Evolutionary conservation across 35 echinoderm and acorn worm genomes (phyloP).

Genomic region (Patiria miniata): DNA sequence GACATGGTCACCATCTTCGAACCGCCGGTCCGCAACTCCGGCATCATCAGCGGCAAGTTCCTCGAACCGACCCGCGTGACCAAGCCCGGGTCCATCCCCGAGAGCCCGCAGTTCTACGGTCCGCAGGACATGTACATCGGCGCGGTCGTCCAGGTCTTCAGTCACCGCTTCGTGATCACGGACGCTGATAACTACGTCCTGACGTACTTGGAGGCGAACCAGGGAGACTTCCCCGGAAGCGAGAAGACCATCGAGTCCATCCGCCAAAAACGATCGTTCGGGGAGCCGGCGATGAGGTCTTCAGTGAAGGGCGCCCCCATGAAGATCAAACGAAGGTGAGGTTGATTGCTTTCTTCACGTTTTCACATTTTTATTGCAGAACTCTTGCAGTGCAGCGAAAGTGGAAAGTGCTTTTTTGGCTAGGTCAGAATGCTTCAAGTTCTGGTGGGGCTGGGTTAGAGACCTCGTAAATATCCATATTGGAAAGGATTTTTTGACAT

Average conservation of each 20-base stretch:
- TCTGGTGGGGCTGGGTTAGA: too few relatives aligned
- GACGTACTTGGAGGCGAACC: constrained; percentile 63
- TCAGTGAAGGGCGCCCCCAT: constrained; percentile 88
- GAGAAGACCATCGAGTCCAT: constrained; percentile 82
- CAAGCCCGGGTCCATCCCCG: constrained; percentile 70
- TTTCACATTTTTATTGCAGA: too few relatives aligned
- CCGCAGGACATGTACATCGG: constrained; percentile 94
- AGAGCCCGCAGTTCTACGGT: constrained; percentile 82
- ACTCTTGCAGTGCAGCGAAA: too few relatives aligned
- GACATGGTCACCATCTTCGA: constrained; percentile 99
- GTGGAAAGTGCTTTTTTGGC: too few relatives aligned
- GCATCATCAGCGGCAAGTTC: constrained; percentile 91
- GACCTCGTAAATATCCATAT: too few relatives aligned
- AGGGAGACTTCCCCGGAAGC: constrained; percentile 80
- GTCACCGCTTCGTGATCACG: constrained; percentile 81
- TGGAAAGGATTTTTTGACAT: too few relatives aligned
- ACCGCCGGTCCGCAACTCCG: constrained; percentile 93
- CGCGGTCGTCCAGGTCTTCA: constrained; percentile 68
- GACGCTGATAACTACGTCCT: constrained; percentile 93
- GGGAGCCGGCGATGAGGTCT: not conserved
- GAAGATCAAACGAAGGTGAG: constrained; percentile 83
- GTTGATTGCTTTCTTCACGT: too few relatives aligned
- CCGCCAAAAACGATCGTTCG: constrained; percentile 3
- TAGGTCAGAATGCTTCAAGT: too few relatives aligned
- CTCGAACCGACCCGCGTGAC: constrained; percentile 81